Evolutionary conservation across 2,113 vertebrate species (phyloP).

Genomic region (Microcebus jonahi): DNA sequence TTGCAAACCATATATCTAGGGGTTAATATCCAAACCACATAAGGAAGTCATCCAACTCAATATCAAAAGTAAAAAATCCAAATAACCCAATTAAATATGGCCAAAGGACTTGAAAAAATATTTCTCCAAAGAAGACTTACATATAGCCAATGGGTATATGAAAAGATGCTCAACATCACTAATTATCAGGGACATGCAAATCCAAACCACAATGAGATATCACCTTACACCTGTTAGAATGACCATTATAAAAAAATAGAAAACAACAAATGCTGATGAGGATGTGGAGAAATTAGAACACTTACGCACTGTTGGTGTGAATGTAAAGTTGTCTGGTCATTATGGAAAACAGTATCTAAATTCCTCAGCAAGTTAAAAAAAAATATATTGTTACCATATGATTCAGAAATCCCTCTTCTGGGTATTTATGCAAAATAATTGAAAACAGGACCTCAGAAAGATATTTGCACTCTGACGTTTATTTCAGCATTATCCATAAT

Average conservation of each 20-base stretch:
- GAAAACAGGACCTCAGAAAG: neutral
- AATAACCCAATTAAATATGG: neutral
- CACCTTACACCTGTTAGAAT: neutral
- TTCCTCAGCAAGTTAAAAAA: neutral
- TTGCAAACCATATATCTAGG: neutral
- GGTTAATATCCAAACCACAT: neutral
- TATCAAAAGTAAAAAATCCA: neutral
- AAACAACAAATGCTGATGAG: neutral
- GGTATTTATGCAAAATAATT: neutral
- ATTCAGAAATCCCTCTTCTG: neutral
- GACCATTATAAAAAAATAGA: neutral
- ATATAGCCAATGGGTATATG: neutral
- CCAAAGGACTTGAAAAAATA: neutral
- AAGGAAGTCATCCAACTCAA: neutral
- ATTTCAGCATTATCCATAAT: neutral
- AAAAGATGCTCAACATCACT: neutral
- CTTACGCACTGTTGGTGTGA: neutral
- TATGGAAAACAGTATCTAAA: neutral
- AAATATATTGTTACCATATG: neutral
- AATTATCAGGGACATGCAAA: neutral
- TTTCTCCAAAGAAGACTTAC: neutral
- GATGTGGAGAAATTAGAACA: neutral
- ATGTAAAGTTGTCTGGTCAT: neutral
- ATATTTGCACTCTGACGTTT: neutral
- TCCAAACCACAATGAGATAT: neutral